phyloP scores from a whole-genome alignment of 1,140 invertebrate species.

The Meteorus sp. region DNA sequence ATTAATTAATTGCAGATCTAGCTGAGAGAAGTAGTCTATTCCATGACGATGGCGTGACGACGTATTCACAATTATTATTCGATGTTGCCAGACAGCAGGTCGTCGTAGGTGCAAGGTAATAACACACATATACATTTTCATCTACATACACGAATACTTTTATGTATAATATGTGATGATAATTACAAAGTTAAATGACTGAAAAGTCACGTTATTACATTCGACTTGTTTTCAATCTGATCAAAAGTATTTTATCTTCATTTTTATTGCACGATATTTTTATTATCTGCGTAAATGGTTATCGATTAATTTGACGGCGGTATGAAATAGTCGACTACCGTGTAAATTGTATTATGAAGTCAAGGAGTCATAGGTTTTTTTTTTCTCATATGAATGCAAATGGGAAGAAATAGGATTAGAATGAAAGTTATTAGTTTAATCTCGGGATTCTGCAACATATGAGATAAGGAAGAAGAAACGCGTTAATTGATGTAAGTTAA shows the following conservation, averaged over 20 bases:
- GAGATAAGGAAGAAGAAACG: too few relatives aligned
- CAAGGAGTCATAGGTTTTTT: too few relatives aligned
- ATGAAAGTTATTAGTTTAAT: too few relatives aligned
- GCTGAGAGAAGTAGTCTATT: slow-evolving; percentile 38
- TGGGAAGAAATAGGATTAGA: too few relatives aligned
- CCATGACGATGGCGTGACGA: slow-evolving; percentile 65
- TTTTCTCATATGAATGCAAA: too few relatives aligned
- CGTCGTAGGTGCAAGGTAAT: slow-evolving; percentile 77
- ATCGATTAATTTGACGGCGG: slow-evolving; percentile 16
- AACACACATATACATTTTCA: not conserved
- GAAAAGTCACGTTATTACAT: too few relatives aligned
- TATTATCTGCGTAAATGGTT: slow-evolving; percentile 3
- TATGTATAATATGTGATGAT: not conserved
- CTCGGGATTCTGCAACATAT: too few relatives aligned
- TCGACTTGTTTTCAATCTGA: slow-evolving; percentile 19
- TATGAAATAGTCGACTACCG: too few relatives aligned
- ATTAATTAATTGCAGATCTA: slow-evolving; percentile 43
- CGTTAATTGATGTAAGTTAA: too few relatives aligned
- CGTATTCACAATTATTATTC: slow-evolving; percentile 78
- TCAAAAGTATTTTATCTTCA: not conserved
- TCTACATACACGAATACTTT: not conserved
- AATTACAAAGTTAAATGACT: not conserved
- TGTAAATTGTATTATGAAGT: too few relatives aligned
- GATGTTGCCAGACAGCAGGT: slow-evolving; percentile 82
- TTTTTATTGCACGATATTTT: not conserved